phyloP scores from a whole-genome alignment of 2,888 invertebrate species.

The Hirtodrosophila confusa region DNA sequence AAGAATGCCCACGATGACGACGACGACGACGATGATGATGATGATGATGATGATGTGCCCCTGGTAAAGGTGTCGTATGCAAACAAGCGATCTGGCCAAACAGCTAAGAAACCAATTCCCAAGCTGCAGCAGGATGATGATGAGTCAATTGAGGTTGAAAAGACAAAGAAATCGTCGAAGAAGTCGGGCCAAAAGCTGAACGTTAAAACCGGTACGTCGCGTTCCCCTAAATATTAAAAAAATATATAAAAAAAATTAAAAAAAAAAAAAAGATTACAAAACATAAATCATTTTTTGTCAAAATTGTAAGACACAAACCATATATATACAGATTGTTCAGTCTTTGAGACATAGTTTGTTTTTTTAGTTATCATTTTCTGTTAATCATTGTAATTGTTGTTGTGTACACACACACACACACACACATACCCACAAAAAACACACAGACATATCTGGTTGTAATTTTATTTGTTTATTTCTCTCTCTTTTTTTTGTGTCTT shows the following conservation, averaged over 20 bases:
- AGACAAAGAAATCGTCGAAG: conserved; percentile 80
- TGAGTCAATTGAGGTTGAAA: conserved; percentile 64
- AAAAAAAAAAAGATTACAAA: conserved; percentile 9
- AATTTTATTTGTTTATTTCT: conserved; percentile 82
- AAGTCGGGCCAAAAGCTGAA: conserved; percentile 81
- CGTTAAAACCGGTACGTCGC: conserved; percentile 90
- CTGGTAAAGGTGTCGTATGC: conserved; percentile 83
- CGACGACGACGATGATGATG: conserved; percentile 63
- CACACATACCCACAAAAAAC: conserved; percentile 17
- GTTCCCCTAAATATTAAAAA: conserved; percentile 84
- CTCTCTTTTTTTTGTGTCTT: conserved; percentile 82
- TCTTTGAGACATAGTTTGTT: background rate
- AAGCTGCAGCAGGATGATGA: conserved; percentile 60
- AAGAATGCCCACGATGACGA: conserved; percentile 54
- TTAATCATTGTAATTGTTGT: conserved; percentile 33
- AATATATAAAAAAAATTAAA: background rate
- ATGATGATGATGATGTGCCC: conserved; percentile 72
- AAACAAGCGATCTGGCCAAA: conserved; percentile 70
- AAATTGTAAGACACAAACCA: conserved; percentile 56
- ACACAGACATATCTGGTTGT: conserved; percentile 67
- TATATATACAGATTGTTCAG: conserved; percentile 32
- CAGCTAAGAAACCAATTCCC: conserved; percentile 63
- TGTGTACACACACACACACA: conserved; percentile 44
- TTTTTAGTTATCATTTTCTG: conserved; percentile 2
- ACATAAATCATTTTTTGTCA: conserved; percentile 12